Base-by-base conservation (phyloP, 2,888 invertebrate genomes). In the Drosophila lacicola region DNA sequence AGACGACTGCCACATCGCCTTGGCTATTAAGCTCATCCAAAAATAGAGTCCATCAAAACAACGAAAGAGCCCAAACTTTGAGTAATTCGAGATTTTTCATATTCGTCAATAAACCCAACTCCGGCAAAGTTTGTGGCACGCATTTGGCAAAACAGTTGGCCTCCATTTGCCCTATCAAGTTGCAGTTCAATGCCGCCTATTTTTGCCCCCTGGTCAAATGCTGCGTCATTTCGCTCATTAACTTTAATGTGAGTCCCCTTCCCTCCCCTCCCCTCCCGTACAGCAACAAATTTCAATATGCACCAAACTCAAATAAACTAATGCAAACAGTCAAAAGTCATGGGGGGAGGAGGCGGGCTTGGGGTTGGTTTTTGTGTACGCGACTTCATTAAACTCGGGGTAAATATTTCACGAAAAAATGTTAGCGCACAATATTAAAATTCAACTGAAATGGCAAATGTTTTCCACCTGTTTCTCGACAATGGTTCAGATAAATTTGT, bases 331-430 rank as follows among this genome's bases (percentile, higher is more conserved):
- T 36, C n/a, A 53, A 63, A 60, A 72, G 53, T 57, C 57, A 65
- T 45, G 55, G 21, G 45, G 25, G 25, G 34, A 50, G 10, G 17
- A n/a, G n/a, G n/a, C 1, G 9, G 25, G 14, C 6, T 2, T 3
- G 17, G 29, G 19, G 33, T 10, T 13, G 51, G 6, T 9, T 29
- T 13, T 17, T 10, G 37, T 36, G n/a, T 19, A n/a, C 34, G 62
- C 63, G 42, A 87, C 56, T 70, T 75, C 82, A 84, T 82, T 84
- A 87, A 87, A 76, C 49, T 58, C 65, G 46, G 46, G 60, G 71
- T 73, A 76, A 78, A 82, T 70, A 82, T 69, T 72, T 61, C 37
- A 77, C 46, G 19, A 41, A 42, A 51, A 49, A 60, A 41, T 29
- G 46, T 13, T n/a, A 13, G 14, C 17, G 54, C 56, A 44, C 49